These are phyloP conservation scores for Euproctis similis DNA, from an alignment of 2,888 invertebrate genomes.

Conservation along the genomic window DNA sequence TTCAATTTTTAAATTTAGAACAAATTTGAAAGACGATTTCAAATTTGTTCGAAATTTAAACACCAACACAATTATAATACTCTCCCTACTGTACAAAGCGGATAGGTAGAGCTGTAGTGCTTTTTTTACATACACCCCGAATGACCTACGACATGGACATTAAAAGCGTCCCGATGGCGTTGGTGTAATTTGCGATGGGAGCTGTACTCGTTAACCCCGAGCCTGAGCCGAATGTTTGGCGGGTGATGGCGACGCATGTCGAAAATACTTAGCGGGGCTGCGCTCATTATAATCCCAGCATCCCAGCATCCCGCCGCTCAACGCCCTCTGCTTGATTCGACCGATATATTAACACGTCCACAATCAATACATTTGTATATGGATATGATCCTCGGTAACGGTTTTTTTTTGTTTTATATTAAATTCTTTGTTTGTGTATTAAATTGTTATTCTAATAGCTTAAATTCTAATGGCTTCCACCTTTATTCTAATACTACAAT, in stretches of 20 bases:
- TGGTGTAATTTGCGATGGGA: constrained; percentile 49
- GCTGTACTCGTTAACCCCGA: constrained; percentile 53
- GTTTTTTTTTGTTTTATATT: too few relatives aligned
- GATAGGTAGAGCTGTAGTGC: constrained; percentile 6
- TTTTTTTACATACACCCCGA: constrained; percentile 13
- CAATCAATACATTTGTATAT: constrained; percentile 30
- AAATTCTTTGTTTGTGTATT: too few relatives aligned
- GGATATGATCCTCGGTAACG: constrained; percentile 39
- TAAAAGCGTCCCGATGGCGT: too few relatives aligned
- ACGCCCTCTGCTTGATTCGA: constrained; percentile 48
- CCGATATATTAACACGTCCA: constrained; percentile 70
- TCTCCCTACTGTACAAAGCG: constrained; percentile 1
- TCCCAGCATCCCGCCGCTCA: constrained; percentile 39
- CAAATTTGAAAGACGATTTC: too few relatives aligned
- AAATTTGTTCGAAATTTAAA: too few relatives aligned
- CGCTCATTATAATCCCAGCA: constrained; percentile 71
- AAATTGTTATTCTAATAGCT: too few relatives aligned
- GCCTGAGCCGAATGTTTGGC: constrained; percentile 61
- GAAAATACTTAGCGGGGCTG: constrained; percentile 74
- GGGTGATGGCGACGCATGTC: constrained; percentile 74
- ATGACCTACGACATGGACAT: constrained; percentile 35
- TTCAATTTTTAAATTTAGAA: too few relatives aligned
- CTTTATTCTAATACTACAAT: too few relatives aligned
- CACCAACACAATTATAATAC: neutral
- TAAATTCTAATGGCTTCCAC: too few relatives aligned